These are phyloP conservation scores for Drosophila cyrtoloma DNA, from an alignment of 2,888 invertebrate species.

Conservation along the genomic window DNA sequence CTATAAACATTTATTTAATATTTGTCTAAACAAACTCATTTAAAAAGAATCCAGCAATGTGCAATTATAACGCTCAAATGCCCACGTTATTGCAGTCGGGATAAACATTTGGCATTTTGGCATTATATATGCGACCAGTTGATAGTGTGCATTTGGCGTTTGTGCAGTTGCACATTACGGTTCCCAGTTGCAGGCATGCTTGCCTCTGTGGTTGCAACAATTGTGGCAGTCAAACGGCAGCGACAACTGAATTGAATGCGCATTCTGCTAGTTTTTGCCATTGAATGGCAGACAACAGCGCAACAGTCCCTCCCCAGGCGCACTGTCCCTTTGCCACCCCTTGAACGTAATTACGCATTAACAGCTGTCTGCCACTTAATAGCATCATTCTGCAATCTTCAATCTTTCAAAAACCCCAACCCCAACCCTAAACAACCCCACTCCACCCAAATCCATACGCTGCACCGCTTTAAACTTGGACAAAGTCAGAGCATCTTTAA, in stretches of 20 bases:
- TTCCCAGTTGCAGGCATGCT: slow-evolving; percentile 2
- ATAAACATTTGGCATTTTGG: slow-evolving; percentile 1
- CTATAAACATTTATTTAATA: not conserved
- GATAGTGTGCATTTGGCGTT: not conserved
- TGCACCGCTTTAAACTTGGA: slow-evolving; percentile 40
- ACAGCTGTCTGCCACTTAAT: slow-evolving; percentile 66
- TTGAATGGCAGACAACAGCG: slow-evolving; percentile 9
- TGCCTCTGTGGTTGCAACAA: slow-evolving; percentile 18
- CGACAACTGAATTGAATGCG: slow-evolving; percentile 33
- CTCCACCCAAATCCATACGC: not conserved
- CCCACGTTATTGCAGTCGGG: not conserved
- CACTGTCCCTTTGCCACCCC: not conserved
- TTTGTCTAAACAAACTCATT: not conserved
- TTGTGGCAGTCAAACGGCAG: slow-evolving; percentile 22
- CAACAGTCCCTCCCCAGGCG: not conserved
- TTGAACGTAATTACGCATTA: slow-evolving; percentile 60
- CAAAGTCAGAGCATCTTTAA: slow-evolving; percentile 54
- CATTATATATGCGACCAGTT: not conserved
- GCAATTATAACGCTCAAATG: slow-evolving; percentile 2
- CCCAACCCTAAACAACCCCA: too few relatives aligned
- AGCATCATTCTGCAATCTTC: slow-evolving; percentile 4
- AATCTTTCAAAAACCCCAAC: not conserved
- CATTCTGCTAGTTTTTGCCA: slow-evolving; percentile 18
- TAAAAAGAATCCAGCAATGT: not conserved
- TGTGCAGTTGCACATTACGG: not conserved